Evolutionary conservation across 2,888 invertebrate genomes (phyloP), one percentile per base, ranked within the genome.

Genomic region (Blera fallax): DNA sequence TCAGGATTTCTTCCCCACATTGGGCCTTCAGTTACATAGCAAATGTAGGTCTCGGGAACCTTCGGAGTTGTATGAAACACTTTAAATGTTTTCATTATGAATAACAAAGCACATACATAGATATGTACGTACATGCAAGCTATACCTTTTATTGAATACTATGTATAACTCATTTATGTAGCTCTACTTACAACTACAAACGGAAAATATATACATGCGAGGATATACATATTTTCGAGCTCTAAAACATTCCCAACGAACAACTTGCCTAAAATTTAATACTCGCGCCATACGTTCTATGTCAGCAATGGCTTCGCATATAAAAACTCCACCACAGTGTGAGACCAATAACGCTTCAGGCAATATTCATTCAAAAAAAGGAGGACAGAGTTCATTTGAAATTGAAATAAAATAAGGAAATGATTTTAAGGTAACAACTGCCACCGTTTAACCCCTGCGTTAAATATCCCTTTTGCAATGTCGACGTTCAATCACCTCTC

Each of bases 351-450:
- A 11, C 8, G 45, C 83, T 67, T 40, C n/a, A 60, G 83, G 83
- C 60, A 8, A 65, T 18, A 29, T 43, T 21, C 43, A 52, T 58
- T 58, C 54, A 16, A 18, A 48, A 56, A 18, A 48, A 56, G n/a
- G 18, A 24, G 21, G 43, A 32, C 60, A 34, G 48, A 67, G 34
- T 70, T 69, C 37, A 81, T 70, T 67, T 70, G 64, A 70, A 76
- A 85, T 70, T 81, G 84, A 65, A 85, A 85, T 85, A 32, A 80
- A 85, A 76, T 85, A 62, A 85, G 84, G 84, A 85, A 85, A 85
- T 85, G 80, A 80, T 80, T 76, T 81, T 10, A 48, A 65, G 40
- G 69, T 62, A 79, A 62, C 73, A 74, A 65, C 70, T 80, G 69
- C 72, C 65, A 64, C 27, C 21, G 18, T 65, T 52, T 58, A 60